Conservation (phyloP, 1,140 invertebrate species). For the Drosophila cardini region DNA sequence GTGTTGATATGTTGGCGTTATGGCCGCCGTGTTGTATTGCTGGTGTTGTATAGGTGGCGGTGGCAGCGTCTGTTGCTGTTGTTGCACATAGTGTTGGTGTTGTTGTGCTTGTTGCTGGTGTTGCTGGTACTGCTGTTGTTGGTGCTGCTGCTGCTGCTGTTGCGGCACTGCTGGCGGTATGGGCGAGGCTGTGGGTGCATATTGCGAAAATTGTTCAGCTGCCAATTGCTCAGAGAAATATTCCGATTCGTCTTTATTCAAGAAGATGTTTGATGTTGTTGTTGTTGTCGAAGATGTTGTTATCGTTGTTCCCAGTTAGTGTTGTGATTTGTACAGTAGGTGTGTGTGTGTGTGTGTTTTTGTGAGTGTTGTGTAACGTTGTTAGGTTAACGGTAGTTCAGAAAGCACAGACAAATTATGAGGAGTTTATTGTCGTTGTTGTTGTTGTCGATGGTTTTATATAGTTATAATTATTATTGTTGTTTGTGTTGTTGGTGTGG, state of each 20-base stretch:
- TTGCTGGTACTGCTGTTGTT: constrained; percentile 44
- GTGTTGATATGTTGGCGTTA: constrained; percentile 80
- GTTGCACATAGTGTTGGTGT: constrained; percentile 77
- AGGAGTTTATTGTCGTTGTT: constrained; percentile 29
- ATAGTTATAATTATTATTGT: constrained; percentile 44
- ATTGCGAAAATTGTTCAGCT: constrained; percentile 85
- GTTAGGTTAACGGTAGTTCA: constrained; percentile 76
- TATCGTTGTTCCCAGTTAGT: constrained; percentile 49
- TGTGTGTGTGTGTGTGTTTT: constrained; percentile 48
- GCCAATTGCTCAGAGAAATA: constrained; percentile 85
- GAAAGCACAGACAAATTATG: constrained; percentile 73
- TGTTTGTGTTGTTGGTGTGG: constrained; percentile 41
- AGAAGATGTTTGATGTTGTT: constrained; percentile 15
- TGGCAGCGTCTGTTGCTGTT: constrained; percentile 79
- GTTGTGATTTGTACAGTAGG: constrained; percentile 34
- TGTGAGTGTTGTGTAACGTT: constrained; percentile 24
- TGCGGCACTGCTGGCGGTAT: constrained; percentile 66
- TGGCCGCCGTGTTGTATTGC: constrained; percentile 80
- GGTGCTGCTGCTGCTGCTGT: constrained; percentile 57
- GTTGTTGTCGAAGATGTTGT: constrained; percentile 3
- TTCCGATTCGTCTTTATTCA: constrained; percentile 81
- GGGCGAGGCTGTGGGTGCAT: constrained; percentile 81
- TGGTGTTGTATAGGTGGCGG: constrained; percentile 81
- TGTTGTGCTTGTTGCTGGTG: constrained; percentile 45
- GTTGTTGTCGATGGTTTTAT: constrained; percentile 42